Evolutionary conservation across 2,797 vertebrate species (phyloP), one percentile per base, ranked within the genome.

Genomic region (Urosaurus nigricauda): DNA sequence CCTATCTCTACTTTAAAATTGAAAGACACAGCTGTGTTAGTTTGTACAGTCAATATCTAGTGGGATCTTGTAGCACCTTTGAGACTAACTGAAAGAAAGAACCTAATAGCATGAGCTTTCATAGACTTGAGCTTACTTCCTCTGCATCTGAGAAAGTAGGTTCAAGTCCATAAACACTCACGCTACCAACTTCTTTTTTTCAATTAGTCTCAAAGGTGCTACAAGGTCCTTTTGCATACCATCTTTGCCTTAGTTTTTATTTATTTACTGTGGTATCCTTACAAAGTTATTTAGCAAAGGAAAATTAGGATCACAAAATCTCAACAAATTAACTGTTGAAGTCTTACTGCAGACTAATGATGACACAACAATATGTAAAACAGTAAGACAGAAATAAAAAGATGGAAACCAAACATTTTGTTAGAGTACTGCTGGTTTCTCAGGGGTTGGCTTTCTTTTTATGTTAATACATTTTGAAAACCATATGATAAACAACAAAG

Each of bases 311-410:
- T 21, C 70, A n/a, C 19, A 77, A 86, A 51, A 26, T 24, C 58
- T 53, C 43, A 77, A 89, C 60, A 56, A 60, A 2, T 16, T 71
- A 79, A 43, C 12, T 40, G 6, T 58, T 8, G 32, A 92, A 40
- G 75, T 86, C 63, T 19, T 86, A 32, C 43, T 3, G 63, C 1
- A 82, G 87, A 2, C 88, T 86, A 86, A 56, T 14, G 53, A 56
- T 56, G 53, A 56, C 21, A 58, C 0, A 92, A 29, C 0, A 87
- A 53, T 47, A 53, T 63, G 47, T 87, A n/a, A 83, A 19, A 12
- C 86, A 58, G 21, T 13, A 56, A 73, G 51, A 32, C 12, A 56
- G 65, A 73, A 56, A 24, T n/a, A 37, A 75, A n/a, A 63, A 47
- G 19, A 24, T 1, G 79, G 26, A 43, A 68, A 43, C 65, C 86